Evolutionary conservation across 1,140 invertebrate species (phyloP).

Genomic region (Cyclina sinensis): DNA sequence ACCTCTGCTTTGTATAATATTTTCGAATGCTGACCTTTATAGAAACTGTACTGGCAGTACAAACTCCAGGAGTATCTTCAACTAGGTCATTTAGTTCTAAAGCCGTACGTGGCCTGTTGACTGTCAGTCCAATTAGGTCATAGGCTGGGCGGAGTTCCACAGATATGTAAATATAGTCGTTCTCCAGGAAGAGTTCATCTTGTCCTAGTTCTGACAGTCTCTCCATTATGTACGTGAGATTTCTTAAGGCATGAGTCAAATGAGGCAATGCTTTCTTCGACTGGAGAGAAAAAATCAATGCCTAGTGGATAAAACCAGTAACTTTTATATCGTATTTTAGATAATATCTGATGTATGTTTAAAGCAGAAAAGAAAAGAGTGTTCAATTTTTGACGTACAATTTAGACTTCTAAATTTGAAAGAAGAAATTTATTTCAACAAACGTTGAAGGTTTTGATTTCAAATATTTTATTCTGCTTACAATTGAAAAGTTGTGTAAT

Average conservation of each 20-base stretch:
- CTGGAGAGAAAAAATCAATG: background rate
- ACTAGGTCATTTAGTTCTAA: constrained; percentile 7
- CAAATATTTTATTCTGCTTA: no score
- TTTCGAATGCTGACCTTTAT: background rate
- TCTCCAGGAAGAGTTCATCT: background rate
- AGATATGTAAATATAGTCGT: constrained; percentile 56
- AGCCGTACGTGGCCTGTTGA: constrained; percentile 6
- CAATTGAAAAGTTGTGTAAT: no score
- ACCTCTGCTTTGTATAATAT: no score
- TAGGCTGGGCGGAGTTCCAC: background rate
- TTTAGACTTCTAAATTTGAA: no score
- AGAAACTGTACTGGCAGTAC: constrained; percentile 14
- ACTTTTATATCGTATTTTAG: no score
- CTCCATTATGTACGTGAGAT: background rate
- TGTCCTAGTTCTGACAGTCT: background rate
- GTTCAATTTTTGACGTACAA: no score
- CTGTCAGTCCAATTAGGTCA: background rate
- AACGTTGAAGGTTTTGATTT: no score
- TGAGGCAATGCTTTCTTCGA: constrained; percentile 40
- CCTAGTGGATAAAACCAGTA: no score
- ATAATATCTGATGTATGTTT: no score
- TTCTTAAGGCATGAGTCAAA: constrained; percentile 18
- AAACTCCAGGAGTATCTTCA: background rate
- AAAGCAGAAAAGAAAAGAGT: no score
- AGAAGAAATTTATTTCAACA: no score